Base-by-base conservation (phyloP, 2,888 invertebrate species). In the Zaprionus bogoriensis region DNA sequence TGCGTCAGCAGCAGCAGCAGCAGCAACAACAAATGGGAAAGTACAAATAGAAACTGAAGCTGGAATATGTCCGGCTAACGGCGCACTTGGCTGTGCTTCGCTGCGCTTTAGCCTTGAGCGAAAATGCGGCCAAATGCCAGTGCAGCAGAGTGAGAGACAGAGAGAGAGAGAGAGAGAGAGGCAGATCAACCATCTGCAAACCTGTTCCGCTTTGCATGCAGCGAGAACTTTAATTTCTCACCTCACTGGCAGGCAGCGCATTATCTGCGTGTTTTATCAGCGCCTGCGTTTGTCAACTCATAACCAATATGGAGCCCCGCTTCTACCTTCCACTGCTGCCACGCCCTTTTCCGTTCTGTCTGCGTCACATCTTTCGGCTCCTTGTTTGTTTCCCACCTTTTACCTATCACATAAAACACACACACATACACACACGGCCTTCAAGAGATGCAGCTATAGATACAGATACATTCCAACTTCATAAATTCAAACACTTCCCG, bases 11-110 rank as follows among this genome's bases (percentile, higher is more conserved):
- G 7, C 44, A 14, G 10, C 57, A 42, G 12, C 44, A 20, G 19
- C 38, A 45, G 39, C 53, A 39, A 39, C 50, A 53, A 38, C 47
- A 82, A 87, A 85, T 87, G 87, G 79, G 82, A 82, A 82, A 82
- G 82, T 82, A 79, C 82, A 82, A 82, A 82, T 87, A 82, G 87
- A 82, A 82, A 82, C 81, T 73, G 62, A 65, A 32, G 23, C 27
- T 50, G 50, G 59, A 58, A 30, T 17, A 50, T 30, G 19, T 17
- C 19, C n/a, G 38, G 23, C 64, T 41, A 54, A 55, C 55, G 38
- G 55, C 52, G 27, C 58, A 53, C 52, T 45, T 55, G 28, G 39
- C 27, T 55, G 30, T 39, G 54, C 44, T 45, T 39, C 17, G 39
- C 39, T 53, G 30, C 38, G 53, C 25, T 62, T 53, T 50, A 51